Evolutionary conservation across 2,888 invertebrate genomes (phyloP).

Genomic region (Xylophagus ater): DNA sequence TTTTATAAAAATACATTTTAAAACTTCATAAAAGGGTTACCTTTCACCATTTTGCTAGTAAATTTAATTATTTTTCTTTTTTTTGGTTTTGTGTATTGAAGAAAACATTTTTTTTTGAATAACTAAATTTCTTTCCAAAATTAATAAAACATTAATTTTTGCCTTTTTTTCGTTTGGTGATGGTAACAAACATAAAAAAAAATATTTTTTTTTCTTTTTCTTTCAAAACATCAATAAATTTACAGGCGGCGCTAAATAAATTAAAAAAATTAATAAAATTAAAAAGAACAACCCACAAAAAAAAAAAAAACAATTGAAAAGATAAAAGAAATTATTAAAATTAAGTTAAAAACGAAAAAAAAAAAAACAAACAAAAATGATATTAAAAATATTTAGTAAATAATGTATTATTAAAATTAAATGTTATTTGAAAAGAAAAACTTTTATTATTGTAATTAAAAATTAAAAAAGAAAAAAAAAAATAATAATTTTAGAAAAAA

Average conservation of each 20-base stretch:
- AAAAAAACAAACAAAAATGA: conserved; percentile 1
- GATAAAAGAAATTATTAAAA: too few species aligned
- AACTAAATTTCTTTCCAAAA: too few species aligned
- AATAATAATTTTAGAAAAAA: too few species aligned
- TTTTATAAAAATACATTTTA: too few species aligned
- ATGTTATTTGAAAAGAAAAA: neutral
- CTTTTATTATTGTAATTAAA: too few species aligned
- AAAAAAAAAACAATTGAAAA: conserved; percentile 6
- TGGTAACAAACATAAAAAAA: conserved; percentile 13
- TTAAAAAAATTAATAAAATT: conserved; percentile 8
- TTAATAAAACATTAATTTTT: too few species aligned
- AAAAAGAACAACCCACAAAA: conserved; percentile 8
- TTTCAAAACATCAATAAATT: conserved; percentile 11
- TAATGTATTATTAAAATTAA: neutral
- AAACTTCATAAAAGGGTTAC: conserved; percentile 12
- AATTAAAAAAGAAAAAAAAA: too few species aligned
- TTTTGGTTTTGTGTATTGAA: conserved; percentile 11
- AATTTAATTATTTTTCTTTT: conserved; percentile 3
- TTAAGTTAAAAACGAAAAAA: conserved; percentile 2
- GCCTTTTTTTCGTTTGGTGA: too few species aligned
- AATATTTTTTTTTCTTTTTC: conserved; percentile 12
- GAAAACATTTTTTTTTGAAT: too few species aligned
- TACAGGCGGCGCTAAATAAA: conserved; percentile 21
- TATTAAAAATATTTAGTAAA: conserved; percentile 4
- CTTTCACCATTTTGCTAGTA: conserved; percentile 10